Evolutionary conservation across 2,888 invertebrate species (phyloP).

Genomic region (Branchipolynoe longqiensis): DNA sequence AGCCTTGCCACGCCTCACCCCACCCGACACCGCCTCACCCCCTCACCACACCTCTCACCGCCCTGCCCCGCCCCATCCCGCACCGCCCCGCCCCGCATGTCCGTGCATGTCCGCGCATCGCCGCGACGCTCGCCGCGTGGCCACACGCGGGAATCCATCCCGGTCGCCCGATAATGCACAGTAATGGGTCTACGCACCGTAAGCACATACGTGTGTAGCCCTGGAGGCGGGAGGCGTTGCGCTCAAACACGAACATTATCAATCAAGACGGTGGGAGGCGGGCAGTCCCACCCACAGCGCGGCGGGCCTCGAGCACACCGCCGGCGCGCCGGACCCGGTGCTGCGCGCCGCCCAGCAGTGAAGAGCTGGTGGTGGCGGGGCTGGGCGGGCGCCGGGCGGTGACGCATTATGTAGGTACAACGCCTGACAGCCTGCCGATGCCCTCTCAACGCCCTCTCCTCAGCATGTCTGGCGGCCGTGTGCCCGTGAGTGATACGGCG

Average conservation of each 20-base stretch:
- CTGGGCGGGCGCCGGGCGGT: slow-evolving; percentile 21
- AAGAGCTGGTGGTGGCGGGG: slow-evolving; percentile 14
- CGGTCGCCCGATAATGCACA: slow-evolving; percentile 32
- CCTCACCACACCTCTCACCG: neutral
- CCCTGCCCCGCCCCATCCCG: neutral
- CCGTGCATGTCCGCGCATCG: neutral
- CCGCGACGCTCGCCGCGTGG: neutral
- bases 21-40: neutral
- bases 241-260: slow-evolving; percentile 17
- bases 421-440: neutral
- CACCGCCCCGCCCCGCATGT: neutral
- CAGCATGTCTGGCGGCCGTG: too few species aligned
- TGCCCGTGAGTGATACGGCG: neutral
- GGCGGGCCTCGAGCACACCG: slow-evolving; percentile 6
- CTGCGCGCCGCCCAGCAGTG: neutral
- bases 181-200: slow-evolving; percentile 37
- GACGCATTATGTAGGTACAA: slow-evolving; percentile 8
- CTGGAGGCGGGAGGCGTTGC: neutral
- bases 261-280: slow-evolving; percentile 25
- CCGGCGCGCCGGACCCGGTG: neutral
- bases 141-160: neutral
- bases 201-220: slow-evolving; percentile 8
- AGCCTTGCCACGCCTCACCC: too few species aligned
- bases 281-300: slow-evolving; percentile 18
- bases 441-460: neutral